phyloP scores from a whole-genome alignment of 1,140 invertebrate genomes.

The Caenorhabditis latens region DNA sequence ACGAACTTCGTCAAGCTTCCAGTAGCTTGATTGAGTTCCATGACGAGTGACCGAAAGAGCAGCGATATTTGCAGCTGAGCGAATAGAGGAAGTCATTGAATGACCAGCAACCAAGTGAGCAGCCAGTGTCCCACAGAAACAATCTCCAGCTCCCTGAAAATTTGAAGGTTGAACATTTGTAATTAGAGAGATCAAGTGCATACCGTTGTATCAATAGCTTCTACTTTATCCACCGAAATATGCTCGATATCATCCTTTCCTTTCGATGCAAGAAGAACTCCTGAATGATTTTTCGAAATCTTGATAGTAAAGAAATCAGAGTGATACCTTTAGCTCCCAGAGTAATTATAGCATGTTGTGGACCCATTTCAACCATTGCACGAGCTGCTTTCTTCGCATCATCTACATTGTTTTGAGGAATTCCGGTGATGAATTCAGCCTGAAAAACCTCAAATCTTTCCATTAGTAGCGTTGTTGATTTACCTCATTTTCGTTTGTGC shows the following conservation, averaged over 20 bases:
- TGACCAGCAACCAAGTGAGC: conserved; percentile 26
- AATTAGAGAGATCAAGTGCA: not conserved
- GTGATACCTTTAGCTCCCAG: conserved; percentile 80
- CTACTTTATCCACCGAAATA: conserved; percentile 82
- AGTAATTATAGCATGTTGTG: conserved; percentile 86
- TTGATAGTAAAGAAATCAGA: not conserved
- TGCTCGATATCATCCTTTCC: conserved; percentile 79
- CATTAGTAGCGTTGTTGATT: too few relatives aligned
- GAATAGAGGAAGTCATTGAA: not conserved
- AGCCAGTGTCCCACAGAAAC: conserved; percentile 60
- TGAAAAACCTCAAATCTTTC: conserved; percentile 70
- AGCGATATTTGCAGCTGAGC: conserved; percentile 44
- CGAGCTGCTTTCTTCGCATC: conserved; percentile 81
- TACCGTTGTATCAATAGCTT: conserved; percentile 87
- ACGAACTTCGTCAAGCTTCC: conserved; percentile 45
- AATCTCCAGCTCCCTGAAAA: conserved; percentile 62
- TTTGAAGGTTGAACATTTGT: not conserved
- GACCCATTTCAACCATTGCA: conserved; percentile 82
- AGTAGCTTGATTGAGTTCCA: conserved; percentile 62
- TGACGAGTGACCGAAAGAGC: conserved; percentile 54
- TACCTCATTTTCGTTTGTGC: conserved; percentile 80
- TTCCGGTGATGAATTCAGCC: conserved; percentile 84
- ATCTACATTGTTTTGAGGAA: conserved; percentile 78
- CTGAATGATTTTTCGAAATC: conserved; percentile 74
- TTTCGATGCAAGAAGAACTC: conserved; percentile 83